Percentiles rank a stretch among this genome's conserved stretches.
phyloP scores from a whole-genome alignment of 2,113 vertebrate genomes.

The Tragulus kanchil region DNA sequence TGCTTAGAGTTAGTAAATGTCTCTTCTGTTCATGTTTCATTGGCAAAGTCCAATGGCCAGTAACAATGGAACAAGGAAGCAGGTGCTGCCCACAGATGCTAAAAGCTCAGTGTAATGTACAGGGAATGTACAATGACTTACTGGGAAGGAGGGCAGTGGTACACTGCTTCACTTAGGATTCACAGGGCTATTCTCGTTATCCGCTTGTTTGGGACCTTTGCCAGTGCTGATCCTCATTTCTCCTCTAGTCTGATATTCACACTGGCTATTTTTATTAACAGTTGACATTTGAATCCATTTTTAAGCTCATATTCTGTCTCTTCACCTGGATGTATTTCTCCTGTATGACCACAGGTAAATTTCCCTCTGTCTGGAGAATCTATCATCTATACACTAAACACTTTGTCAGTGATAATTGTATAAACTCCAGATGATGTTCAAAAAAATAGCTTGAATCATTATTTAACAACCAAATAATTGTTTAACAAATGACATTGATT shows the following conservation, averaged over 20 bases:
- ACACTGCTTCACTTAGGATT: not conserved
- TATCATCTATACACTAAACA: not conserved
- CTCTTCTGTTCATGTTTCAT: not conserved
- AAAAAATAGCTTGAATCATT: not conserved
- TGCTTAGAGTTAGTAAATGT: not conserved
- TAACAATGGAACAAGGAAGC: not conserved
- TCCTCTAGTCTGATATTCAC: not conserved
- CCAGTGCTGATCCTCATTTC: not conserved
- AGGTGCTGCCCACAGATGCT: too few relatives aligned
- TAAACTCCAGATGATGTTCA: not conserved
- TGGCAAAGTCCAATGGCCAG: not conserved
- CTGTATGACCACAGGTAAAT: not conserved
- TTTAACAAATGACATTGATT: not conserved
- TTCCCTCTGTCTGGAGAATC: not conserved
- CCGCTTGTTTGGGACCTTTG: not conserved
- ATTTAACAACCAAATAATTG: not conserved
- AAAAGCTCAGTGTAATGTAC: not conserved
- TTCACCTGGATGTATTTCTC: not conserved
- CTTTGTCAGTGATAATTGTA: not conserved
- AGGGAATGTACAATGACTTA: not conserved
- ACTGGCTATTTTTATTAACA: conserved; percentile 5
- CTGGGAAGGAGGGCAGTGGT: not conserved
- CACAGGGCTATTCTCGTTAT: not conserved
- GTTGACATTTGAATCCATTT: not conserved
- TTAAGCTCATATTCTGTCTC: not conserved